Percentiles rank a stretch among this genome's conserved stretches.
These are phyloP conservation scores for Eupithecia abbreviata DNA, from an alignment of 2,888 invertebrate genomes.

Conservation along the genomic window DNA sequence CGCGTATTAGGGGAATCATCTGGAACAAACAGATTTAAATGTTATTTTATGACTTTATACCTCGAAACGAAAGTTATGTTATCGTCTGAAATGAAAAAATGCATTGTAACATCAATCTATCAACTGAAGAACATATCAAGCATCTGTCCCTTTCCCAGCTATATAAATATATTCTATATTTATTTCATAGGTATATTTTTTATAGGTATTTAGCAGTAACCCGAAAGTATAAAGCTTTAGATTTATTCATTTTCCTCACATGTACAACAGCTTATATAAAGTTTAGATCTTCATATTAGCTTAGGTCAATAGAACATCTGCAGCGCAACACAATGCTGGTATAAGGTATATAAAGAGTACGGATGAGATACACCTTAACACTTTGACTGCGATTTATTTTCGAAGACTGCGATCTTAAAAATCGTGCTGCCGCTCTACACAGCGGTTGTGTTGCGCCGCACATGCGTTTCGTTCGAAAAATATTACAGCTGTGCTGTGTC, in stretches of 20 bases:
- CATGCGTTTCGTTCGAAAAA: too few species aligned
- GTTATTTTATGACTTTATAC: background rate
- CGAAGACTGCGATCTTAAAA: too few species aligned
- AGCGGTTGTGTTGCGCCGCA: too few species aligned
- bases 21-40: constrained; percentile 57
- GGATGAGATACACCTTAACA: constrained; percentile 11
- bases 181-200: too few species aligned
- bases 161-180: background rate
- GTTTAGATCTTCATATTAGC: too few species aligned
- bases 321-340: background rate
- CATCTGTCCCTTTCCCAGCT: background rate
- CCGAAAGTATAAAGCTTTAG: background rate
- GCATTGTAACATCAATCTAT: background rate
- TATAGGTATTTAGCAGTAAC: too few species aligned
- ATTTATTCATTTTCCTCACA: background rate
- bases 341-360: background rate
- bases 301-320: too few species aligned
- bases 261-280: too few species aligned
- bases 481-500: too few species aligned
- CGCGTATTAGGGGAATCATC: constrained; percentile 79
- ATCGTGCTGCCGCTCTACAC: too few species aligned
- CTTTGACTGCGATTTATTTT: too few species aligned
- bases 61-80: background rate
- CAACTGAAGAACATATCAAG: background rate
- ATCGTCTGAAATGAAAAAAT: background rate